phyloP scores from a whole-genome alignment of 2,888 invertebrate genomes.

The Strigamia crassipes region DNA sequence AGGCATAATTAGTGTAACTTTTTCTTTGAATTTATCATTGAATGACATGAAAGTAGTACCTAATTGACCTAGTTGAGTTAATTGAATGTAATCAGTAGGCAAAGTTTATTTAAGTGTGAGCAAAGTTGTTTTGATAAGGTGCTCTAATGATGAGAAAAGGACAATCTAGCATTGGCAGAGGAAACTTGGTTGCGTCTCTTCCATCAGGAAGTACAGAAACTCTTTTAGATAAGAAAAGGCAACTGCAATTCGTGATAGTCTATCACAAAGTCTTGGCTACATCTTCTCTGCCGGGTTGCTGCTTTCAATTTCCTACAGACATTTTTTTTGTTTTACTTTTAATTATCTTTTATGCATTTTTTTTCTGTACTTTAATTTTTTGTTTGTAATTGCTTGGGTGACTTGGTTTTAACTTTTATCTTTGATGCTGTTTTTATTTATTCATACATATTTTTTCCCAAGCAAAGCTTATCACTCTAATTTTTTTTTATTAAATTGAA shows the following conservation, averaged over 20 bases:
- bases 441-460: not conserved
- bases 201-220: conserved; percentile 8
- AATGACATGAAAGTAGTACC: not conserved
- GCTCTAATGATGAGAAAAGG: conserved; percentile 10
- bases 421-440: not conserved
- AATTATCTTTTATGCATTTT: not conserved
- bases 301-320: not conserved
- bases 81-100: conserved; percentile 10
- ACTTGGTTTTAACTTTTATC: not conserved
- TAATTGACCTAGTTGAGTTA: conserved; percentile 10
- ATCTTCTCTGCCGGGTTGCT: not conserved
- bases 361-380: not conserved
- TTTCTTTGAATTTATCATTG: not conserved
- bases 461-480: not conserved
- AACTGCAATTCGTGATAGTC: not conserved
- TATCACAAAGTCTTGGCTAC: conserved; percentile 4
- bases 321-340: conserved; percentile 4
- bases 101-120: not conserved
- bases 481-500: not conserved
- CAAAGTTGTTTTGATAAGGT: conserved; percentile 4
- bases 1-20: not conserved
- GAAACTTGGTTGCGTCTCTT: not conserved
- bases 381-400: not conserved
- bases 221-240: not conserved
- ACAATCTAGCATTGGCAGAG: conserved; percentile 3